A percentile compares a stretch with the other conserved stretches of the same genome.
Evolutionary conservation across 2,888 invertebrate genomes (phyloP).

Genomic region (Operophtera brumata): DNA sequence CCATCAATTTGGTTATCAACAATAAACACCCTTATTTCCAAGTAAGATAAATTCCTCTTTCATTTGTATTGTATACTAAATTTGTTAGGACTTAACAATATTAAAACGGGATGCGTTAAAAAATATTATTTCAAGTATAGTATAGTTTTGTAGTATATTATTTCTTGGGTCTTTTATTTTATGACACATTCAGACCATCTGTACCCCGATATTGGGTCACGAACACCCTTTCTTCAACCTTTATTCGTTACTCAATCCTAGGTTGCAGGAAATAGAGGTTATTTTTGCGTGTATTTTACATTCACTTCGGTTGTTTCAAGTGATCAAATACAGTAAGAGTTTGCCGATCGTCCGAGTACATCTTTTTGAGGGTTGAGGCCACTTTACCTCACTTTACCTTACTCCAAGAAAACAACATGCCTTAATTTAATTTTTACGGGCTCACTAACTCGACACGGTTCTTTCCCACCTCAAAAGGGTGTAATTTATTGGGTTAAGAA

Average conservation of each 20-base stretch:
- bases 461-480: constrained; percentile 12
- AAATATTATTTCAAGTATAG: constrained; percentile 4
- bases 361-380: constrained; percentile 22
- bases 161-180: constrained; percentile 27
- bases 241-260: neutral
- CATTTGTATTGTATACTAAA: neutral
- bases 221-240: constrained; percentile 9
- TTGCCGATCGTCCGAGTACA: constrained; percentile 30
- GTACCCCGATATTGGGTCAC: constrained; percentile 27
- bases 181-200: constrained; percentile 25
- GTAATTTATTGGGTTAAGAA: constrained; percentile 16
- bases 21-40: neutral
- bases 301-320: constrained; percentile 25
- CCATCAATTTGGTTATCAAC: neutral
- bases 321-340: constrained; percentile 31
- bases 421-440: constrained; percentile 43
- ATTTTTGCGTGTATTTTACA: neutral
- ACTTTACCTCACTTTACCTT: constrained; percentile 36
- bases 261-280: neutral
- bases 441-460: constrained; percentile 15
- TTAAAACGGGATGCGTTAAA: constrained; percentile 1
- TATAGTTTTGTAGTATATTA: too few species aligned
- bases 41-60: neutral
- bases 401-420: constrained; percentile 35
- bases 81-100: neutral